Evolutionary conservation across 2,888 invertebrate genomes (phyloP).

Genomic region (Dione vanillae): DNA sequence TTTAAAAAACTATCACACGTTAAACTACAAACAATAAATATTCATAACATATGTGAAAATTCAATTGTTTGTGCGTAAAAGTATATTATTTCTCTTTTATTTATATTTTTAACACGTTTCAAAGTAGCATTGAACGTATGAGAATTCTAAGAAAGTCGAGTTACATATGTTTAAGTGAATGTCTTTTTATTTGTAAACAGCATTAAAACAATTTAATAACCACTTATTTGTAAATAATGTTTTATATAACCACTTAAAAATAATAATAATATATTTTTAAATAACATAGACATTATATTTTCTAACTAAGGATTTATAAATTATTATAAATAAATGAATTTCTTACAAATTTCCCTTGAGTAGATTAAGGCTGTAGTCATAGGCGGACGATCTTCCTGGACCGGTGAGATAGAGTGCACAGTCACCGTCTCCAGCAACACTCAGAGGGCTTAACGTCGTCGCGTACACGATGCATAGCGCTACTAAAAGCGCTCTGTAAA

Average conservation of each 20-base stretch:
- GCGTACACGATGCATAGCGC: constrained; percentile 68
- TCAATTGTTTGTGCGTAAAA: background rate
- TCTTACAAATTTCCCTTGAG: constrained; percentile 92
- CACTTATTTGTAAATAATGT: too few relatives aligned
- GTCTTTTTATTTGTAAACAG: too few relatives aligned
- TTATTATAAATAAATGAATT: constrained; percentile 36
- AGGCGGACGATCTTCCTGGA: constrained; percentile 91
- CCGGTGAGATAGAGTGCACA: constrained; percentile 92
- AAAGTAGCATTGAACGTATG: background rate
- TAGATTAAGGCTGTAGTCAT: constrained; percentile 93
- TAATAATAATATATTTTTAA: background rate
- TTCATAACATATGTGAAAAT: background rate
- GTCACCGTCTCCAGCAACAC: constrained; percentile 79
- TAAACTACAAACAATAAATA: background rate
- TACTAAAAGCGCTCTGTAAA: constrained; percentile 70
- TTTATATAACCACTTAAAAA: too few relatives aligned
- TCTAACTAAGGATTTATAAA: background rate
- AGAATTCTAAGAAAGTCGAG: background rate
- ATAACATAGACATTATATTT: background rate
- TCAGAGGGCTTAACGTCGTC: constrained; percentile 59
- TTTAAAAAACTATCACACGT: too few relatives aligned
- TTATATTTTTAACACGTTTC: constrained; percentile 11
- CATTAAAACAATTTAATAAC: background rate
- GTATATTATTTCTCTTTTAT: constrained; percentile 8
- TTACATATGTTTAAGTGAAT: background rate